These are phyloP conservation scores for Puma concolor DNA, from an alignment of 2,113 vertebrate species.

Conservation along the genomic window DNA sequence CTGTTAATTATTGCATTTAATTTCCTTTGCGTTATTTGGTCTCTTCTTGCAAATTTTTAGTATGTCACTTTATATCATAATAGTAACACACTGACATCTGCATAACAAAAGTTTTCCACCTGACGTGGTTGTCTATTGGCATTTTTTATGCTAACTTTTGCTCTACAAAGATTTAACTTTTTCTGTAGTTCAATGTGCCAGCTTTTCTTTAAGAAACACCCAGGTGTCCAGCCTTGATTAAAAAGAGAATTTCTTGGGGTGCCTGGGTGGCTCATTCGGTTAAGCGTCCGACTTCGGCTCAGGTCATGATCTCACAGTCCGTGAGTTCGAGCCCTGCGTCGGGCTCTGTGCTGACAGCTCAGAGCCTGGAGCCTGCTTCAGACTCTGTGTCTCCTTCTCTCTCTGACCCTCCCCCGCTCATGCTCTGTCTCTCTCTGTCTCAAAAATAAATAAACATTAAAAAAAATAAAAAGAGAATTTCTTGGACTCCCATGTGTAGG, in stretches of 20 bases:
- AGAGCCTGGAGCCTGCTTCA: no score
- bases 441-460: no score
- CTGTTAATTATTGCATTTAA: neutral
- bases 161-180: neutral
- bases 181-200: neutral
- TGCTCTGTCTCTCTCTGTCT: no score
- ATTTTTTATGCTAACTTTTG: neutral
- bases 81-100: neutral
- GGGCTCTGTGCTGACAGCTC: no score
- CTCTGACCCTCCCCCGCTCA: no score
- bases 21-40: neutral
- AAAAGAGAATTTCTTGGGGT: neutral
- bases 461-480: neutral
- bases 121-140: neutral
- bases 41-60: neutral
- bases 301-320: no score
- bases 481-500: neutral
- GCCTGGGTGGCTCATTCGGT: no score
- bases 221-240: neutral
- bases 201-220: neutral
- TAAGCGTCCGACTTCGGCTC: no score
- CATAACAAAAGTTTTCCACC: neutral
- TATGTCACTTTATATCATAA: neutral
- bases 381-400: no score
- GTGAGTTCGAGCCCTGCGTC: no score